These are phyloP conservation scores for Piprites chloris DNA, from an alignment of 2,113 vertebrate species.

Conservation along the genomic window DNA sequence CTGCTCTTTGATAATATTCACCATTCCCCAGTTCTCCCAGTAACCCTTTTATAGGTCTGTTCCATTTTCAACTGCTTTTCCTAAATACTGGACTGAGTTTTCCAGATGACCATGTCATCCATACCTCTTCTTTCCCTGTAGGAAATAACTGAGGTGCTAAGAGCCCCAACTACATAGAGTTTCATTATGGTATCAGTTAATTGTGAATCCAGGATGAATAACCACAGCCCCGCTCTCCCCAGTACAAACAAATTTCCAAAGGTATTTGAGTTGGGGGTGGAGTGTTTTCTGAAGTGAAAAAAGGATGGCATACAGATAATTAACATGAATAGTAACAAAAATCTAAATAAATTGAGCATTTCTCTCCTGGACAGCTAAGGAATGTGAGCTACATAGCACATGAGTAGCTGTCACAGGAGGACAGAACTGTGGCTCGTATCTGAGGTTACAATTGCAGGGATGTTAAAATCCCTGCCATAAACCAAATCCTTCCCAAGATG, in stretches of 20 bases:
- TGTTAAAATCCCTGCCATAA: neutral
- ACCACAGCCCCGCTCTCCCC: neutral
- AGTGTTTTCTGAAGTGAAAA: neutral
- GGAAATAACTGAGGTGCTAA: neutral
- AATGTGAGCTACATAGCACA: neutral
- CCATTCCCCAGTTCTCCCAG: neutral
- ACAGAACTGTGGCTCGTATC: neutral
- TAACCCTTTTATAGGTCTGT: neutral
- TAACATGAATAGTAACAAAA: neutral
- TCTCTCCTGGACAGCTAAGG: neutral
- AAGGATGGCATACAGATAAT: neutral
- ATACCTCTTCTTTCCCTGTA: neutral
- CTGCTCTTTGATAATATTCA: neutral
- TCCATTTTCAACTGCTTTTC: neutral
- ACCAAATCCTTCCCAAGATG: neutral
- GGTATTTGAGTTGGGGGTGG: neutral
- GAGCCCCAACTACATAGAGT: neutral
- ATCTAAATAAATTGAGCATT: neutral
- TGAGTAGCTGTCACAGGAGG: rapidly evolving
- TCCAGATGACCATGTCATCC: neutral
- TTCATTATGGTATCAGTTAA: neutral
- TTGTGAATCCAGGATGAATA: neutral
- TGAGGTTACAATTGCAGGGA: neutral
- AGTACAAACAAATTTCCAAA: neutral
- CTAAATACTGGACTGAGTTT: neutral